Evolutionary conservation across 2,888 invertebrate genomes (phyloP), one percentile per base, ranked within the genome.

Genomic region (Dicroscelio sp.): DNA sequence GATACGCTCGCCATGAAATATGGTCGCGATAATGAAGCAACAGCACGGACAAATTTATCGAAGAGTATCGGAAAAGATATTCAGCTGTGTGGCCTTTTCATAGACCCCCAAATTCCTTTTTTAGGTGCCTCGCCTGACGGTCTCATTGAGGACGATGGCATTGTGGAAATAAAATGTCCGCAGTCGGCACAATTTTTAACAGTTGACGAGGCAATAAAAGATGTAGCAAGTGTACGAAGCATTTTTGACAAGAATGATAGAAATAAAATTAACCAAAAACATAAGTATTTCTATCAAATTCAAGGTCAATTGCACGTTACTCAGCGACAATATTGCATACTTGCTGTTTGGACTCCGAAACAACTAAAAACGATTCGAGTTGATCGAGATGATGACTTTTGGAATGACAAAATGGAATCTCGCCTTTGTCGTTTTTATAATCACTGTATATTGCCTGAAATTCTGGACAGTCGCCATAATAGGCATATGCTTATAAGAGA

Each of bases 221-320:
- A 3, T 12, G 14, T 52, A 23, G 2, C 4, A 6, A 4, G 4
- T 27, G 10, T 73, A 4, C 14, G n/a, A 43, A 6, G 23, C 6
- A 38, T 38, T 25, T 69, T 38, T 25, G 38, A 69, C 12, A 48
- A 20, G 33, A 52, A 73, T 8, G 31, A 73, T 52, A 4, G 4
- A 31, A 52, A 30, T 30, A 6, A 8, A 12, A 27, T 73, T 30
- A 73, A 73, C 52, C 12, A 12, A 3, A 30, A 25, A 20, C 73
- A 73, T n/a, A 4, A 27, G 2, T 73, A 73, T n/a, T 73, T 30
- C 25, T 73, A 73, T 27, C 73, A 73, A 75, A 35, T 75, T 5
- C 55, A 75, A 17, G 75, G 75, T 17, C 75, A 75, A 58, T 27
- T 75, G n/a, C n/a, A 75, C n/a, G 58, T 75, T 25, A 75, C 75